Evolutionary conservation across 2,113 vertebrate genomes (phyloP).

Genomic region (Ailurus styani): DNA sequence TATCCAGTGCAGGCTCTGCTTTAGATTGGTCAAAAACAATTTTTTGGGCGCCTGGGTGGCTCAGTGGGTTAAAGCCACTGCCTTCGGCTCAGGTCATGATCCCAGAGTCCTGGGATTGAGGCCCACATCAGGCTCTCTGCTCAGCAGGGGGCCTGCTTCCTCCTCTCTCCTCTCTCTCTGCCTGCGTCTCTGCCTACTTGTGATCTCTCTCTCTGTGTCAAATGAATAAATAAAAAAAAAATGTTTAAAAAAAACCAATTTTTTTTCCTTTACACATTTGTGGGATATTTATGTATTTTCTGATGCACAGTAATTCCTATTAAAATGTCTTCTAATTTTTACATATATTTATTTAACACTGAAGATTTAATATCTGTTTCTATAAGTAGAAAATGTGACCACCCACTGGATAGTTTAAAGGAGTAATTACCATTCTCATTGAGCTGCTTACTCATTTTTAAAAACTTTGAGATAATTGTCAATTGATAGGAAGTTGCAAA

Average conservation of each 20-base stretch:
- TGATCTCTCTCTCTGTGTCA: too few species aligned
- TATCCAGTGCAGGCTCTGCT: not conserved
- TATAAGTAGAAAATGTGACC: not conserved
- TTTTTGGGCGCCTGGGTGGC: too few species aligned
- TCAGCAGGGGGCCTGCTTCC: too few species aligned
- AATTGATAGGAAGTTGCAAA: not conserved
- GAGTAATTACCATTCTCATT: not conserved
- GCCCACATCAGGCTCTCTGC: too few species aligned
- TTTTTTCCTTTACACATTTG: not conserved
- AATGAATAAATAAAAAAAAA: too few species aligned
- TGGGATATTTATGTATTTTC: not conserved
- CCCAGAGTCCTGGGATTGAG: too few species aligned
- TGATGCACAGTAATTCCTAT: not conserved
- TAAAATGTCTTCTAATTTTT: not conserved
- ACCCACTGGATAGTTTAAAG: not conserved
- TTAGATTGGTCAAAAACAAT: not conserved
- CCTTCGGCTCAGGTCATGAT: too few species aligned
- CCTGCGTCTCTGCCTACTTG: too few species aligned
- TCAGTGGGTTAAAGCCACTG: too few species aligned
- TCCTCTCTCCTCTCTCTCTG: too few species aligned
- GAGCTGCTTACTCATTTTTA: not conserved
- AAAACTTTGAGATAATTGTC: constrained; percentile 1
- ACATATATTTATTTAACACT: not conserved
- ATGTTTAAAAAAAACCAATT: not conserved
- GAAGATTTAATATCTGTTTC: not conserved